These are phyloP conservation scores for Acronicta aceris DNA, from an alignment of 2,888 invertebrate genomes.

Conservation along the genomic window DNA sequence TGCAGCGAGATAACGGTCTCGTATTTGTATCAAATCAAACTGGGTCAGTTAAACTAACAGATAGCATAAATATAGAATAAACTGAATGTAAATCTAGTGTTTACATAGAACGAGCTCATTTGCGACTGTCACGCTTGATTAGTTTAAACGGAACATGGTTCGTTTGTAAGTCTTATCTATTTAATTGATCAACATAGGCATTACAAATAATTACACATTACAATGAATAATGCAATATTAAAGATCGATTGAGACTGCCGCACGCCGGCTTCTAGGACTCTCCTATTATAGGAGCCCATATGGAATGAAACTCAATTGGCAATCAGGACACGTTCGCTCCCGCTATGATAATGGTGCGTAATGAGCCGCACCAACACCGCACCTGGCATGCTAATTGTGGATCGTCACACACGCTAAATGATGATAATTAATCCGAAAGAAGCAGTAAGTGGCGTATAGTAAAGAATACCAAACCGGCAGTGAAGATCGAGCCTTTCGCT, in stretches of 20 bases:
- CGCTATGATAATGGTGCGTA: conserved; percentile 78
- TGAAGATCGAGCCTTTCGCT: conserved; percentile 48
- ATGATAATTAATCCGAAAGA: conserved; percentile 71
- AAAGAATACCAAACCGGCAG: conserved; percentile 40
- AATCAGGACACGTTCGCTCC: conserved; percentile 77
- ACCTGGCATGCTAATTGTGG: conserved; percentile 76
- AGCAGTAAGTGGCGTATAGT: conserved; percentile 42
- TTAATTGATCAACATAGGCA: conserved; percentile 49
- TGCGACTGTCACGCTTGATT: conserved; percentile 51
- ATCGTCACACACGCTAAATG: conserved; percentile 67
- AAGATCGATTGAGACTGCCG: conserved; percentile 63
- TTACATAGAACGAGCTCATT: conserved; percentile 38
- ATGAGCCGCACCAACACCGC: conserved; percentile 71
- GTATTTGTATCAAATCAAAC: conserved; percentile 33
- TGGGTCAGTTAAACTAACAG: conserved; percentile 34
- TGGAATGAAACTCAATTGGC: conserved; percentile 69
- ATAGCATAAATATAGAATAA: conserved; percentile 35
- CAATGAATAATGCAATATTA: conserved; percentile 70
- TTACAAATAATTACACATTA: conserved; percentile 54
- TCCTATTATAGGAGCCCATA: conserved; percentile 57
- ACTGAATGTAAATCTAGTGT: conserved; percentile 51
- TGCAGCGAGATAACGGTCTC: conserved; percentile 26
- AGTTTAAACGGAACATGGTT: conserved; percentile 34
- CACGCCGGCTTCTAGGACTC: conserved; percentile 60
- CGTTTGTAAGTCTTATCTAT: conserved; percentile 45